Evolutionary conservation across 2,113 vertebrate species (phyloP).

Genomic region (Platichthys stellatus): DNA sequence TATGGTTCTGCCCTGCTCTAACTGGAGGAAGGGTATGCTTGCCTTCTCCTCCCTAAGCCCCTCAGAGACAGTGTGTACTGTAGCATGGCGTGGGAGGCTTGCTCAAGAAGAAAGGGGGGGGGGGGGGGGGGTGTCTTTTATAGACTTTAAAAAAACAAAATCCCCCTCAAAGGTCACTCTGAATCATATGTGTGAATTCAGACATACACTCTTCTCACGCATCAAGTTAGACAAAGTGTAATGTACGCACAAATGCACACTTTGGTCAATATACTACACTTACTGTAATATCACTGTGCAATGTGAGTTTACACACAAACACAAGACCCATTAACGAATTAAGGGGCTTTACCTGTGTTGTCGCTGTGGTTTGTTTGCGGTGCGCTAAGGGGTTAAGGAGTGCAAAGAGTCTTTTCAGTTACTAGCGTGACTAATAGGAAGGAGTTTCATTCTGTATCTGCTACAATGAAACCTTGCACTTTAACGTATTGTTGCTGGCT

Average conservation of each 20-base stretch:
- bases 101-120: conserved; percentile 35
- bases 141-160: conserved; percentile 45
- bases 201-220: conserved; percentile 18
- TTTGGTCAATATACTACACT: conserved; percentile 1
- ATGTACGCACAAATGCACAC: background rate
- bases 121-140: background rate
- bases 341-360: conserved; percentile 36
- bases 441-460: conserved; percentile 84
- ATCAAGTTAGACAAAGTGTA: conserved; percentile 2
- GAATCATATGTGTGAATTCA: conserved; percentile 42
- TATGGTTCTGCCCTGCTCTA: conserved; percentile 59
- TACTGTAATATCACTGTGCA: conserved; percentile 13
- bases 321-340: conserved; percentile 18
- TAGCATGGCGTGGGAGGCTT: conserved; percentile 69
- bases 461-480: conserved; percentile 85
- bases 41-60: conserved; percentile 66
- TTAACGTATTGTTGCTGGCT: conserved; percentile 82
- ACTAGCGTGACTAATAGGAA: conserved; percentile 83
- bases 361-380: conserved; percentile 47
- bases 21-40: conserved; percentile 67
- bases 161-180: conserved; percentile 49
- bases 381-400: conserved; percentile 71
- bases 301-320: conserved; percentile 25
- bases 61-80: conserved; percentile 59
- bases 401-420: conserved; percentile 73